Base-by-base conservation (phyloP, 1,140 invertebrate genomes). In the Leptonema lineaticorne region DNA sequence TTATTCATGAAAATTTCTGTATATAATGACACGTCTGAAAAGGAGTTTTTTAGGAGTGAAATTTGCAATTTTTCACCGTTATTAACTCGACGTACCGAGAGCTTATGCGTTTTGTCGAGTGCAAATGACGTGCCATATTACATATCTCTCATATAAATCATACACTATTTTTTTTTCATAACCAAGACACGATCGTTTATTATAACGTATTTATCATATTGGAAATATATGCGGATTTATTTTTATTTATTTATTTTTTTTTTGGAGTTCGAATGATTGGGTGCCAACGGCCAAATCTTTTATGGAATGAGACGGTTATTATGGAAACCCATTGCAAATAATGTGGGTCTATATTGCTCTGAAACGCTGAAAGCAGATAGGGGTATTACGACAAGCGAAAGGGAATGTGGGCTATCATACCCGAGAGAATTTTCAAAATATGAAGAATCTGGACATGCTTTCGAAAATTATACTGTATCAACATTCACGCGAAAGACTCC, bases 361-460 rank as follows among this genome's bases (percentile, higher is more conserved):
- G 41, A 64, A 64, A 45, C 50, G 62, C 27, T 64, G 41, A 64
- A 64, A 64, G 62, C 26, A 64, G 62, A 64, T 64, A 64, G 62
- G 62, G 45, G 62, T 46, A 64, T 64, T 64, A 64, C 62, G 26
- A 33, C 41, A 64, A n/a, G 46, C 24, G 41, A 20, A n/a, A 22
- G 9, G 45, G 41, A 33, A 62, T 41, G 30, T 62, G 59, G 59
- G 59, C 30, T 62, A 41, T 37, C 59, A 62, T 41, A 33, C n/a
- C n/a, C 11, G 59, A 26, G 11, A 24, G 45, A 64, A 16, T 16
- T 50, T 50, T 18, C 27, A 16, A 64, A 50, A 28, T 64, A 64
- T 64, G 62, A 64, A 50, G 46, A 26, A 33, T 26, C n/a, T 33
- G 33, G 45, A 50, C 62, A 50, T 50, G 18, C n/a, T 53, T 46